Evolutionary conservation across 2,797 vertebrate species (phyloP).

Genomic region (Coendou prehensilis): DNA sequence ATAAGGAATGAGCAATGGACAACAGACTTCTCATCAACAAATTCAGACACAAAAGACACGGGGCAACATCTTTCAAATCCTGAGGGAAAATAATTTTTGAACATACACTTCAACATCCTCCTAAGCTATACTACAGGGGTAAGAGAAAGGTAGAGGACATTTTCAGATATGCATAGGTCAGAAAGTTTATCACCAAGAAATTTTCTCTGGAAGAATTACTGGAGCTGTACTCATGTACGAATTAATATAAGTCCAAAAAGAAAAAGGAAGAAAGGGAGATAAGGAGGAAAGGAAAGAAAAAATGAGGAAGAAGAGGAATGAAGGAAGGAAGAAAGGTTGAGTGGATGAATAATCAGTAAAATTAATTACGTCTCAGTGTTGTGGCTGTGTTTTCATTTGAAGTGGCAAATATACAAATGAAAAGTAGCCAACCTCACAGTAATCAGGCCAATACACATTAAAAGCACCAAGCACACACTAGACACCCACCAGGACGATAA

Average conservation of each 20-base stretch:
- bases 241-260: conserved; percentile 32
- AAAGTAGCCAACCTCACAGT: not conserved
- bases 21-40: not conserved
- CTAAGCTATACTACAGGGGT: not conserved
- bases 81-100: conserved; percentile 28
- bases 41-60: not conserved
- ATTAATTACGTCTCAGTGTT: not conserved
- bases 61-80: not conserved
- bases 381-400: not conserved
- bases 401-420: not conserved
- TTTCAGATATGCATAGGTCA: not conserved
- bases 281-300: not conserved
- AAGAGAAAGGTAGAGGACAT: not conserved
- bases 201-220: not conserved
- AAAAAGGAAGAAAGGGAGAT: not conserved
- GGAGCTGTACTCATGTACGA: not conserved
- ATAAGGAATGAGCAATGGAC: not conserved
- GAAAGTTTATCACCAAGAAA: not conserved
- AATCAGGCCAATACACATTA: not conserved
- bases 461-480: not conserved
- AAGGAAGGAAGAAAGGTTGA: not conserved
- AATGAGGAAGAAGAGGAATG: not conserved
- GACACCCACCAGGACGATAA: not conserved
- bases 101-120: not conserved
- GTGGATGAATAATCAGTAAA: not conserved